Percentiles rank a stretch among this genome's conserved stretches.
These are phyloP conservation scores for Leuciscus idus DNA, from an alignment of 2,113 vertebrate genomes.

Conservation along the genomic window DNA sequence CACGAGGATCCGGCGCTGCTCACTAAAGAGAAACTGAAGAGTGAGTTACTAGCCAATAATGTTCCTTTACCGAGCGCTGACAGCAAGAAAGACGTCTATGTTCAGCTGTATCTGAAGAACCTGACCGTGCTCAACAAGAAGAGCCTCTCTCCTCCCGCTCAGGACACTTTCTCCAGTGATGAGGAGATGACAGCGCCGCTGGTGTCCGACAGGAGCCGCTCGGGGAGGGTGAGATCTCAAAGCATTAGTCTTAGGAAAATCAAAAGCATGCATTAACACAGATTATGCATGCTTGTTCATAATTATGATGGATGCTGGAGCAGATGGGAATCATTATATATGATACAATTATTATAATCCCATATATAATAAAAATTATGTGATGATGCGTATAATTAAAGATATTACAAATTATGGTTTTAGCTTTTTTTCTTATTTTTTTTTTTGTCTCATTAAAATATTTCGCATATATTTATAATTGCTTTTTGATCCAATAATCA, in stretches of 20 bases:
- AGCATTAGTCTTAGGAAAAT: no score
- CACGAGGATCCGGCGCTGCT: slow-evolving; percentile 89
- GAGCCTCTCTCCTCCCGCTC: slow-evolving; percentile 65
- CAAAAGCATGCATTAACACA: neutral
- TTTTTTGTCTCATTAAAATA: no score
- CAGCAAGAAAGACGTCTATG: slow-evolving; percentile 94
- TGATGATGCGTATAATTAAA: no score
- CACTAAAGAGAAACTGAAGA: slow-evolving; percentile 96
- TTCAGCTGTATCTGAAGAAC: slow-evolving; percentile 93
- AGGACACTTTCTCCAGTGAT: slow-evolving; percentile 89
- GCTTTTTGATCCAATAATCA: neutral
- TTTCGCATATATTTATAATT: no score
- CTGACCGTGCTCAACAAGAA: slow-evolving; percentile 84
- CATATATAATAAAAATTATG: no score
- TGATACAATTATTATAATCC: no score
- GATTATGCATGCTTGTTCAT: no score
- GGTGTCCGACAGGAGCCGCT: slow-evolving; percentile 76
- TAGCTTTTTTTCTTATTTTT: no score
- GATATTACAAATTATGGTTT: no score
- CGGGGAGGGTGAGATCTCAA: slow-evolving; percentile 71
- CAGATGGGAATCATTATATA: no score
- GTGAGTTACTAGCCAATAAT: slow-evolving; percentile 89
- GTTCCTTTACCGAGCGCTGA: slow-evolving; percentile 90
- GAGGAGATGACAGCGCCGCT: slow-evolving; percentile 85
- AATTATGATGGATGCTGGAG: no score